Evolutionary conservation across 2,888 invertebrate genomes (phyloP), one percentile per base, ranked within the genome.

Genomic region (Watsonalla binaria): DNA sequence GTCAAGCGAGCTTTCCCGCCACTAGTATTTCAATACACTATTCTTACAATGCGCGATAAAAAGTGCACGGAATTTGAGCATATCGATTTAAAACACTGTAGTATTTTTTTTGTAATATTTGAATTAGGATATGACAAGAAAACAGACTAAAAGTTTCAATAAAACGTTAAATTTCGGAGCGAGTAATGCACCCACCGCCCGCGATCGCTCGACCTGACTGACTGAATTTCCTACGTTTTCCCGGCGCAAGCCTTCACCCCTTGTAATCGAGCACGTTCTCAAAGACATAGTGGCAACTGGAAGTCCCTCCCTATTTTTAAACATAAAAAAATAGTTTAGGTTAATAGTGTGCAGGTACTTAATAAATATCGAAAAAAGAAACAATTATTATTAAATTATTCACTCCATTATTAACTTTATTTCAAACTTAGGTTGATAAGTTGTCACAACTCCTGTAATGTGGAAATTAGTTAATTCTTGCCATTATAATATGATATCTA

Each of bases 1-100:
- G 90, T 87, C 90, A 89, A 82, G 83, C 83, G 82, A 86, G 88
- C 85, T 90, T 90, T 90, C 90, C 90, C 90, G 90, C 90, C 90
- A 90, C 90, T 87, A 84, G 79, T 85, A 83, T 83, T 86, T 83
- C 71, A 80, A 70, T 84, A 85, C 85, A 80, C 37, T 78, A 68
- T 60, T 66, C 68, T 60, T 57, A 58, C 78, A 83, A 80, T 71
- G 55, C 57, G 50, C 52, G 46, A 51, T 60, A 68, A 67, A 71
- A 58, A 59, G 56, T 59, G 57, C 59, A 56, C 62, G 54, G 47
- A 54, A 54, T 53, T 48, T 53, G 8, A 60, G 58, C 53, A 39
- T 52, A 53, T 56, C 45, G 37, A 35, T 54, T 54, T 52, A 34
- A 45, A 64, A 58, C 76, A 78, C 73, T 62, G 61, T 65, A 60